These are phyloP conservation scores for Resseliella maxima DNA, from an alignment of 2,888 invertebrate genomes.

Conservation along the genomic window DNA sequence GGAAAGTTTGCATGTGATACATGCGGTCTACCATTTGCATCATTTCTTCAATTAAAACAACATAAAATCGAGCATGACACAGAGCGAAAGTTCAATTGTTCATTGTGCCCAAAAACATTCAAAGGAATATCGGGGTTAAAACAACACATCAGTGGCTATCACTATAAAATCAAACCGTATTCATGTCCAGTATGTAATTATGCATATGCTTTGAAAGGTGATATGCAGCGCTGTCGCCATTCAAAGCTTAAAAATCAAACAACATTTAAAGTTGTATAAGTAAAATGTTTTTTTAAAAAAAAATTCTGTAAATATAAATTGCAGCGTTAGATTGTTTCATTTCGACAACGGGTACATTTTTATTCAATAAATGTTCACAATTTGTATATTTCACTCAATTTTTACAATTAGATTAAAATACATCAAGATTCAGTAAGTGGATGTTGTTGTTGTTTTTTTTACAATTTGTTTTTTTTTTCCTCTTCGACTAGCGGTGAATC, in stretches of 20 bases:
- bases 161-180: slow-evolving; percentile 66
- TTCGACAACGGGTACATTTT: not conserved
- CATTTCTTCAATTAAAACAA: slow-evolving; percentile 60
- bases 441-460: not conserved
- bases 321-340: not conserved
- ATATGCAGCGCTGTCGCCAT: slow-evolving; percentile 66
- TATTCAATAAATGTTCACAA: not conserved
- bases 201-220: slow-evolving; percentile 65
- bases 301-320: not conserved
- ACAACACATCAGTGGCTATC: slow-evolving; percentile 66
- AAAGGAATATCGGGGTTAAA: slow-evolving; percentile 61
- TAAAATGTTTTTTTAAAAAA: too few relatives aligned
- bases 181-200: slow-evolving; percentile 65
- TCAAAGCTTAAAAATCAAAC: slow-evolving; percentile 61
- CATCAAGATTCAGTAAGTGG: slow-evolving; percentile 6
- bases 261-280: not conserved
- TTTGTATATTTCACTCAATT: not conserved
- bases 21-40: slow-evolving; percentile 59
- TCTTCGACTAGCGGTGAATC: not conserved
- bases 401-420: slow-evolving; percentile 38
- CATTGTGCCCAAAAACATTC: slow-evolving; percentile 64
- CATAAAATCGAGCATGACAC: slow-evolving; percentile 66
- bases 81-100: slow-evolving; percentile 63
- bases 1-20: slow-evolving; percentile 58
- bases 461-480: not conserved